These are phyloP conservation scores for Xenopus laevis DNA, from an alignment of 2,113 vertebrate genomes.

Conservation along the genomic window DNA sequence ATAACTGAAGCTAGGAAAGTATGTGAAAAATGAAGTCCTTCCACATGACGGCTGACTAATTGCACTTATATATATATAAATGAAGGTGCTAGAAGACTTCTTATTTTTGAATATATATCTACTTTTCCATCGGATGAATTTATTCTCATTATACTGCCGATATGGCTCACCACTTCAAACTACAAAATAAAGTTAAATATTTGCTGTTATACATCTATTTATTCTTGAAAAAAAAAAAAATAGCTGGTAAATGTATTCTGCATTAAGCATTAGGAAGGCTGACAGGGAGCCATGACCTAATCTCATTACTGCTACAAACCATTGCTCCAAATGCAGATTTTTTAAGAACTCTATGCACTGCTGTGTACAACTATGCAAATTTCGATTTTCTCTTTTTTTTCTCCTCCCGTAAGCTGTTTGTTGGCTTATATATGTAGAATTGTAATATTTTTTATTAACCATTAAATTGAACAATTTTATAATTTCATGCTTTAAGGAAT, in stretches of 20 bases:
- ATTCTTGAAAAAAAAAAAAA: background rate
- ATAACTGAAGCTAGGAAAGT: too few relatives aligned
- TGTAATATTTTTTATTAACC: background rate
- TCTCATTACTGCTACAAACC: slow-evolving; percentile 38
- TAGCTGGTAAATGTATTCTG: slow-evolving; percentile 14
- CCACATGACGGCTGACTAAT: too few relatives aligned
- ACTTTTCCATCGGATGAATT: too few relatives aligned
- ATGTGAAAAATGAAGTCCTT: too few relatives aligned
- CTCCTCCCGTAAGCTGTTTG: background rate
- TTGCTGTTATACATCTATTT: slow-evolving; percentile 5
- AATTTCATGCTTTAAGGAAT: background rate
- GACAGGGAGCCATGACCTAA: slow-evolving; percentile 35
- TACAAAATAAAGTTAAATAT: slow-evolving; percentile 4
- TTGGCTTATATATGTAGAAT: background rate
- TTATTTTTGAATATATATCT: too few relatives aligned
- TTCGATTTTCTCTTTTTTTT: background rate
- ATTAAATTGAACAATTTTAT: background rate
- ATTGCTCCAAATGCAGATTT: slow-evolving; percentile 32
- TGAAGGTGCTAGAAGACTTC: too few relatives aligned
- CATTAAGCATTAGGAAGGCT: slow-evolving; percentile 26
- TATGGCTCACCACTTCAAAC: background rate
- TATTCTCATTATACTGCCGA: too few relatives aligned
- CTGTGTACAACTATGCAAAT: background rate
- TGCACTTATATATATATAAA: too few relatives aligned
- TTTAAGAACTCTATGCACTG: slow-evolving; percentile 15